Base-by-base conservation (phyloP, 2,797 vertebrate genomes). In the Coilia nasus region DNA sequence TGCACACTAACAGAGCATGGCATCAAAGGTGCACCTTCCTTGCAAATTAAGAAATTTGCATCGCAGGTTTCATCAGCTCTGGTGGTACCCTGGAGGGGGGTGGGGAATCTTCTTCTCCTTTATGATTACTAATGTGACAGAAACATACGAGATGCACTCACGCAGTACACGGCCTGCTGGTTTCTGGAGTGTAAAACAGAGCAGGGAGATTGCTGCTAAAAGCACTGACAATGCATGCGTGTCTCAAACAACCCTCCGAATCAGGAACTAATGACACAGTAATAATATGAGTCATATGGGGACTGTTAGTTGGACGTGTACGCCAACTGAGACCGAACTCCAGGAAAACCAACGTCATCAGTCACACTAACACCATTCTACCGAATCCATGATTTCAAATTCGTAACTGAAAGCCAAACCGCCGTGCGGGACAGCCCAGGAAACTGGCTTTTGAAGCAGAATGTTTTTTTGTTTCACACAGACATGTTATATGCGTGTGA, bases 401-500 rank as follows among this genome's bases (percentile, higher is more conserved):
- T 75, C 35, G 67, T 35, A 41, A 41, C 15, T 17, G 67, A 75
- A 19, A 75, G 67, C 67, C 67, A 75, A 75, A 75, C 67, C 67
- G 17, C 67, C 31, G 31, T 75, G 67, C 31, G 67, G 67, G 67
- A 75, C 67, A 75, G 31, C 31, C 67, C 31, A 75, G 67, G 67
- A 75, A 9, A 75, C 67, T 75, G 67, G 67, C 67, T 75, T 10
- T 41, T 4, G 67, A 19, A 75, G 35, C 67, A 17, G 31, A 75
- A 7, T 28, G 17, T 28, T 41, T 0, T 28, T 75, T 14, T 19
- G 4, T 75, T 41, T 41, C 6, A 75, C 12, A 35, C 28, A 75
- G 67, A 75, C 31, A 75, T 75, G 67, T 75, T 41, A 75, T 75
- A 75, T 9, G 67, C 67, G 67, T 75, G 67, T 75, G 67, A 75